These are phyloP conservation scores for Phyllotis vaccarum DNA, from an alignment of 2,797 vertebrate species.

Conservation along the genomic window DNA sequence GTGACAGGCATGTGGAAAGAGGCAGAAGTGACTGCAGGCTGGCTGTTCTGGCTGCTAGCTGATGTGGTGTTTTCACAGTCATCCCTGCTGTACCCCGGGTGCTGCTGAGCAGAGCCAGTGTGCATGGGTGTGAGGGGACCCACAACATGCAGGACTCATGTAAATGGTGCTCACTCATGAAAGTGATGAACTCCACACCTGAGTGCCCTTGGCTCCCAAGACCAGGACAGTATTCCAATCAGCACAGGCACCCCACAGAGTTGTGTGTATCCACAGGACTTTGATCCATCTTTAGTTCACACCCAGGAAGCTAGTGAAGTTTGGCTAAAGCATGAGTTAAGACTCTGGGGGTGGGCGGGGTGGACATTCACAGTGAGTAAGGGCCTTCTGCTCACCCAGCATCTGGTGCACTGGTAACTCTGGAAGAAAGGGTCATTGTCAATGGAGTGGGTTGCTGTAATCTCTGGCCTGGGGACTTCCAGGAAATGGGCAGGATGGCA, in stretches of 20 bases:
- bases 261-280: fast-evolving
- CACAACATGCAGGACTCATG: neutral
- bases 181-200: neutral
- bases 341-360: neutral
- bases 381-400: neutral
- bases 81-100: neutral
- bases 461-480: neutral
- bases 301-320: neutral
- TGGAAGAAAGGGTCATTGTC: neutral
- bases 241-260: neutral
- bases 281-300: neutral
- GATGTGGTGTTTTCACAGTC: neutral
- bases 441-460: neutral
- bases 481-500: fast-evolving
- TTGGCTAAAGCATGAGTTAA: neutral
- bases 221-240: too few species aligned
- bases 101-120: neutral
- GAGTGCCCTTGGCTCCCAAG: neutral
- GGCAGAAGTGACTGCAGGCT: neutral
- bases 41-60: neutral
- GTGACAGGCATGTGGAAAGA: neutral
- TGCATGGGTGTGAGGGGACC: too few species aligned
- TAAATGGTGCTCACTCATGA: neutral
- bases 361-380: neutral
- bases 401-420: too few species aligned